Evolutionary conservation across 2,797 vertebrate species (phyloP), one percentile per base, ranked within the genome.

Genomic region (Cottoperca gobio): DNA sequence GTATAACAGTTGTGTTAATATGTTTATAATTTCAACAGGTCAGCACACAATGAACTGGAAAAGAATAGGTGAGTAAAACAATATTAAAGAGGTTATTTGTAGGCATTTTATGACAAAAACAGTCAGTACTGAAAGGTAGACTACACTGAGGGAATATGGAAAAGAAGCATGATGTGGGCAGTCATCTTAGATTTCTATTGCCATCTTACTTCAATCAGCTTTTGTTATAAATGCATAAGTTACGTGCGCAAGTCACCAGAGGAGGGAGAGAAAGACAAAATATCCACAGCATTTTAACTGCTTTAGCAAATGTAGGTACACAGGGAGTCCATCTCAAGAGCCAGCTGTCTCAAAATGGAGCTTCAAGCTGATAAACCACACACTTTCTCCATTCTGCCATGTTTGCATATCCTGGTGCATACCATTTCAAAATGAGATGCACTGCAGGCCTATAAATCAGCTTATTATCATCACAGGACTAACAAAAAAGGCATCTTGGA

Each of bases 1-100:
- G 37, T 37, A 0, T 85, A 69, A 88, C 43, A 26, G 4, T 79
- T 59, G 8, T 85, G 23, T 74, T 70, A 65, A 33, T 49, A 21
- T 73, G 12, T 88, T 73, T 81, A 21, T 76, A 0, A 58, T 87
- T 76, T 84, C 88, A 88, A 90, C 94, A 98, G 97, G 91, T 98
- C 97, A 84, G 97, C 97, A 78, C 97, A 98, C 94, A 98, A 98
- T 17, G 97, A 98, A 89, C 93, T 98, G 92, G 97, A 98, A 95
- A 98, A 98, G 90, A 98, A 98, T 90, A 95, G 97, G 97, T 98
- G 91, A 97, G 97, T 96, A 26, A 52, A 60, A 48, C 24, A 5
- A 40, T 11, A 66, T 0, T 37, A 2, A 60, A 28, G n/a, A 65
- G 35, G 35, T 66, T 8, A 35, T 69, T 48, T 82, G 2, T 65